Evolutionary conservation across 2,113 vertebrate species (phyloP).

Genomic region (Albula goreensis): DNA sequence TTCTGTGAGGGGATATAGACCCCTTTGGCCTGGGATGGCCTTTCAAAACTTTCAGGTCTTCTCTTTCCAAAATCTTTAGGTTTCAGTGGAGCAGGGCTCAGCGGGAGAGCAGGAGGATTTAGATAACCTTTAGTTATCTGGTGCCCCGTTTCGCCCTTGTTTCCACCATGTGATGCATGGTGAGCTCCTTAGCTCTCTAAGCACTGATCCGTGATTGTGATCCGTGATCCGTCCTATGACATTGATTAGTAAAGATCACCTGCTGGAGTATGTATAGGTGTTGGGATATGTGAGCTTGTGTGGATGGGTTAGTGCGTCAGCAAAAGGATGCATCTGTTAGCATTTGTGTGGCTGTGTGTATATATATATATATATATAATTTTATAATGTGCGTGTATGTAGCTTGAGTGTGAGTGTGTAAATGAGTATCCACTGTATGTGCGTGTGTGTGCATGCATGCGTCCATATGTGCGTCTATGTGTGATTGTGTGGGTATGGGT

Average conservation of each 20-base stretch:
- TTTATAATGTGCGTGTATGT: too few species aligned
- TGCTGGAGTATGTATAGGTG: background rate
- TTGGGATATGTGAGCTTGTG: background rate
- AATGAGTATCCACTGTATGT: background rate
- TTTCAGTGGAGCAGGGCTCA: background rate
- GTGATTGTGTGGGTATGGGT: too few species aligned
- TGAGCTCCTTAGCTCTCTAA: too few species aligned
- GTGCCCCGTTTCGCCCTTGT: conserved; percentile 34
- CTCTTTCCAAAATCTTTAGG: too few species aligned
- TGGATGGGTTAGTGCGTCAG: conserved; percentile 15
- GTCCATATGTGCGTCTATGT: too few species aligned
- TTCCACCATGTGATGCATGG: background rate
- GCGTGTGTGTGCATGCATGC: background rate
- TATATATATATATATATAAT: too few species aligned
- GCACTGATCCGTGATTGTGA: conserved; percentile 20
- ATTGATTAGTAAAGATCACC: conserved; percentile 30
- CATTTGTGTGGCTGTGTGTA: background rate
- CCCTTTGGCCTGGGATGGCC: background rate
- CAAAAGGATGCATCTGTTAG: background rate
- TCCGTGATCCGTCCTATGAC: conserved; percentile 27
- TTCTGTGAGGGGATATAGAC: conserved; percentile 3
- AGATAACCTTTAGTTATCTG: conserved; percentile 25
- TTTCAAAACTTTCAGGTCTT: background rate
- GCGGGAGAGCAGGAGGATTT: background rate
- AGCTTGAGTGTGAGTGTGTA: too few species aligned